These are phyloP conservation scores for Antedon mediterranea DNA, from an alignment of 53 echinoderm and acorn worm species.

Conservation along the genomic window DNA sequence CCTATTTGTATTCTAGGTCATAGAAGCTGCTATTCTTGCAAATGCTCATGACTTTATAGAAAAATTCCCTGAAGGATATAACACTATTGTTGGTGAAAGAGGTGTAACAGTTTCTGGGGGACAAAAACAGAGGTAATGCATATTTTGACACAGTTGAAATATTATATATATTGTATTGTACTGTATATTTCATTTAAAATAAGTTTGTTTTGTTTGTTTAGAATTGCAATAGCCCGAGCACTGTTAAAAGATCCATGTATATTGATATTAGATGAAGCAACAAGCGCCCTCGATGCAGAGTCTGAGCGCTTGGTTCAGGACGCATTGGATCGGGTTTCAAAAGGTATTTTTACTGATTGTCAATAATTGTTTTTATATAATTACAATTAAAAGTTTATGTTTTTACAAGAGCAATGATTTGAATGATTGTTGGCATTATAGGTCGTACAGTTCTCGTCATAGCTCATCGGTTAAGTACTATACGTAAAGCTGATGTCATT, in stretches of 20 bases:
- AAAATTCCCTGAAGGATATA: conserved; percentile 72
- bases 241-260: conserved; percentile 82
- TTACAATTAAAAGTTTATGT: too few species aligned
- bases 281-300: conserved; percentile 86
- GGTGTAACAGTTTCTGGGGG: conserved; percentile 90
- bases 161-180: background rate
- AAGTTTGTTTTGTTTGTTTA: background rate
- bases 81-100: conserved; percentile 79
- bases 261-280: conserved; percentile 84
- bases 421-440: conserved; percentile 6
- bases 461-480: conserved; percentile 84
- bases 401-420: too few species aligned
- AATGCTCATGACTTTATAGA: conserved; percentile 79
- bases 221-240: conserved; percentile 92
- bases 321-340: conserved; percentile 58
- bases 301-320: conserved; percentile 86
- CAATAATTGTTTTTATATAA: too few species aligned
- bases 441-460: conserved; percentile 88
- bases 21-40: conserved; percentile 58
- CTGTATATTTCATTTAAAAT: too few species aligned
- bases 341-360: conserved; percentile 17
- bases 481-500: conserved; percentile 74
- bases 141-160: conserved; percentile 20
- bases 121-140: conserved; percentile 75
- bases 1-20: conserved; percentile 37